Conservation (phyloP, 2,113 vertebrate species). For the Tragulus kanchil region DNA sequence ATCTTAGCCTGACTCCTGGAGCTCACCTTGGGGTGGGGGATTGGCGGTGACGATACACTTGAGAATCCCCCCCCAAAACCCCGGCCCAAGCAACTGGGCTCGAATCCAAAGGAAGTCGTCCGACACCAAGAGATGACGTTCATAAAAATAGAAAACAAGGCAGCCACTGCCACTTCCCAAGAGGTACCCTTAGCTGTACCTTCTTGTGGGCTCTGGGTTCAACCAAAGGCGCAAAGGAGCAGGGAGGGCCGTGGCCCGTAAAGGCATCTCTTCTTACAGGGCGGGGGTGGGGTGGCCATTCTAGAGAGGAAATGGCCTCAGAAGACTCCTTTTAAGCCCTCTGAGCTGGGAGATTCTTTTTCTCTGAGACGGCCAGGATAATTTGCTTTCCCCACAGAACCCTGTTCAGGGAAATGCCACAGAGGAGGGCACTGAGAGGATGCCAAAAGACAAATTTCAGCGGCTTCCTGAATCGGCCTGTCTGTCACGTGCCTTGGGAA, state of each 20-base stretch:
- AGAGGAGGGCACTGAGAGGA: slow-evolving; percentile 25
- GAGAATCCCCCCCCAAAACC: slow-evolving; percentile 93
- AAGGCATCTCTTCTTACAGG: neutral
- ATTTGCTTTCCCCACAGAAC: slow-evolving; percentile 36
- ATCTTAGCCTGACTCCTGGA: no score
- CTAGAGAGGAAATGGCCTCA: slow-evolving; percentile 13
- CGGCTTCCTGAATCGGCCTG: slow-evolving; percentile 9
- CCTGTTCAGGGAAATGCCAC: slow-evolving; percentile 2
- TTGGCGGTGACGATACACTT: slow-evolving; percentile 96
- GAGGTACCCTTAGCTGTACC: neutral
- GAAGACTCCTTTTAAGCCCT: slow-evolving; percentile 15
- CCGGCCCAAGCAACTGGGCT: slow-evolving; percentile 58
- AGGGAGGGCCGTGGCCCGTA: neutral
- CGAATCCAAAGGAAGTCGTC: slow-evolving; percentile 56
- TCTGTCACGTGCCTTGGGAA: neutral
- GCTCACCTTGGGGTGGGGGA: slow-evolving; percentile 94
- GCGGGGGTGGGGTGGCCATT: neutral
- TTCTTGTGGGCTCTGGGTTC: neutral
- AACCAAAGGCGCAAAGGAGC: neutral
- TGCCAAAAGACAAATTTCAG: neutral
- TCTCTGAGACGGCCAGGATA: slow-evolving; percentile 5
- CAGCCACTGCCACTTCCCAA: neutral
- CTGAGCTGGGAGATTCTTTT: neutral
- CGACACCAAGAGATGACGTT: slow-evolving; percentile 34
- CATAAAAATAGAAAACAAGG: slow-evolving; percentile 66